Percentiles rank a stretch among this genome's conserved stretches.
Evolutionary conservation across 1,140 invertebrate species (phyloP).

Genomic region (Listronotus oregonensis): DNA sequence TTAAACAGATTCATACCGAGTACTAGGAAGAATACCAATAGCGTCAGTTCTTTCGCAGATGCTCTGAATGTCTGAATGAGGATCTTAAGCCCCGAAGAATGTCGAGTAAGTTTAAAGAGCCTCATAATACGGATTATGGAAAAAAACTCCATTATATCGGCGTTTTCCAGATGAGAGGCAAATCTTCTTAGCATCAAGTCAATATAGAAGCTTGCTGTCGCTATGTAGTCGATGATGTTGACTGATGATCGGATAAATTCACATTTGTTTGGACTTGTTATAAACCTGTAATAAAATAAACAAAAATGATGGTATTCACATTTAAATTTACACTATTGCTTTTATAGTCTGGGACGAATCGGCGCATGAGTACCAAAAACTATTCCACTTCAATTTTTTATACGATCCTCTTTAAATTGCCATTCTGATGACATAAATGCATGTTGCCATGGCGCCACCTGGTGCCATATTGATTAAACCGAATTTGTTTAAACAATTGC

Average conservation of each 20-base stretch:
- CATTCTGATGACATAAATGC: too few species aligned
- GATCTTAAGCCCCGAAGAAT: constrained; percentile 96
- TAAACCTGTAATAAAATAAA: constrained; percentile 67
- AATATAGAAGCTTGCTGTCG: constrained; percentile 97
- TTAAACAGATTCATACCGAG: constrained; percentile 62
- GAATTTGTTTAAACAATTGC: too few species aligned
- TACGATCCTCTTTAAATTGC: too few species aligned
- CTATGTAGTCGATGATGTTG: constrained; percentile 98
- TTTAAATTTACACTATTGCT: too few species aligned
- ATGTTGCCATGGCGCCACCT: too few species aligned
- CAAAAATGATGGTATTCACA: too few species aligned
- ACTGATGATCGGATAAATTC: constrained; percentile 92
- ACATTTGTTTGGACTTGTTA: constrained; percentile 90
- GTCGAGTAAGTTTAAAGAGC: constrained; percentile 96
- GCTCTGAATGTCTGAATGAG: constrained; percentile 97
- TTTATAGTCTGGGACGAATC: too few species aligned
- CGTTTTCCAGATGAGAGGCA: constrained; percentile 91
- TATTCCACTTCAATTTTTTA: too few species aligned
- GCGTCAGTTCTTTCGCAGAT: constrained; percentile 94
- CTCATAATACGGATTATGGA: constrained; percentile 98
- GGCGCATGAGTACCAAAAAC: too few species aligned
- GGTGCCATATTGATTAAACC: too few species aligned
- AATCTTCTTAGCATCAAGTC: constrained; percentile 85
- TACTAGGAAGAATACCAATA: constrained; percentile 94
- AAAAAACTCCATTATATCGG: constrained; percentile 98